A percentile compares a stretch with the other conserved stretches of the same genome.
These are phyloP conservation scores for Raja brachyura DNA, from an alignment of 2,113 vertebrate species.

Conservation along the genomic window DNA sequence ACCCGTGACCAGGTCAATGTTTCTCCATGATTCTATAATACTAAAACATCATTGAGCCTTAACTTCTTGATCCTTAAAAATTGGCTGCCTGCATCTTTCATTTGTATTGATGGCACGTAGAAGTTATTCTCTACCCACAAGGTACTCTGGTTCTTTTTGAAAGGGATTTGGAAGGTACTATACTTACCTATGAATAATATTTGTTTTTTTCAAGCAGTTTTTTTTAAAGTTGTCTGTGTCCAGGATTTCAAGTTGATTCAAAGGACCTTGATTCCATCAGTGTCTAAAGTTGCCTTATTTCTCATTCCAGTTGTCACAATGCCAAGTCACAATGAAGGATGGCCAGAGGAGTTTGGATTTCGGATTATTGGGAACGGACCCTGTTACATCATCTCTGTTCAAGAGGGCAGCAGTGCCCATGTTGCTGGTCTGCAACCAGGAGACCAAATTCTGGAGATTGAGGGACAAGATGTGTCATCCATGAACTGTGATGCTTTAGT, in stretches of 20 bases:
- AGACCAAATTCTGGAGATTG: conserved; percentile 90
- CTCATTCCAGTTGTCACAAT: conserved; percentile 65
- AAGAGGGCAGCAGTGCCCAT: conserved; percentile 84
- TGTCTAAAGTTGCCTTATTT: conserved; percentile 13
- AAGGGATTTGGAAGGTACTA: no score
- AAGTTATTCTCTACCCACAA: no score
- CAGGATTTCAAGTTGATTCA: background rate
- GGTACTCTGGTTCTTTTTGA: no score
- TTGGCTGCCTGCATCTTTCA: no score
- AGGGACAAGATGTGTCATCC: conserved; percentile 75
- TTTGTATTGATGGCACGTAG: no score
- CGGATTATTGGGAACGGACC: conserved; percentile 76
- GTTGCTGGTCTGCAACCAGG: conserved; percentile 75
- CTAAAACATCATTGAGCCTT: no score
- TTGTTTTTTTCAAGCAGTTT: background rate
- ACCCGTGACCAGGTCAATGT: no score
- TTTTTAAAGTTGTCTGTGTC: background rate
- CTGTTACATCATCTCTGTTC: conserved; percentile 84
- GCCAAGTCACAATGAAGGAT: conserved; percentile 79
- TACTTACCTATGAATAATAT: background rate
- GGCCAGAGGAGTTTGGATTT: conserved; percentile 95
- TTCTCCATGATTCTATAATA: no score
- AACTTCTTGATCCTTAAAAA: no score
- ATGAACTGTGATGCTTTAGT: conserved; percentile 64
- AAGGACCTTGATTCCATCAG: background rate